Base-by-base conservation (phyloP, 2,888 invertebrate genomes). In the Ophion obscuratus region DNA sequence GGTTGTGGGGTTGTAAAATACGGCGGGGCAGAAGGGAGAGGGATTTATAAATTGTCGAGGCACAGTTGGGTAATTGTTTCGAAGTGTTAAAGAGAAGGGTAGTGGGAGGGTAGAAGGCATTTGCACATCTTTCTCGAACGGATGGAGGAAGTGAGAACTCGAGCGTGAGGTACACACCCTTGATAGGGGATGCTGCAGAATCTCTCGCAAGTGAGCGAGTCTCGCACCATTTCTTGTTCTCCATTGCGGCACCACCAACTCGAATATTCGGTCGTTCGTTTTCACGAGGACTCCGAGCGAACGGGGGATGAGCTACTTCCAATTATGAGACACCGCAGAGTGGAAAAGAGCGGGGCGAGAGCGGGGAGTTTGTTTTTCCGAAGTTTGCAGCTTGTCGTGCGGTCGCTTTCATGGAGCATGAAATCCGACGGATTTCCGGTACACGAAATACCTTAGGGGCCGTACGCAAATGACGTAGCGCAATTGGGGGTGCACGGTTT, bases 21-120 rank as follows among this genome's bases (percentile, higher is more conserved):
- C 47, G 14, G 14, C 10, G 20, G 76, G 62, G 27, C n/a, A 83
- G 59, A 83, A 78, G 74, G 73, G 67, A 78, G 83, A 70, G 88
- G 47, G 89, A 92, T 92, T 92, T 92, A 92, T 92, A 92, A 92
- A 93, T 93, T 92, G 91, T 92, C 91, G 89, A 87, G 89, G 90
- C 91, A 92, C 92, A 92, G 90, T 92, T 92, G 40, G 6, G 90
- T 91, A 91, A 93, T 92, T 91, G 92, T 92, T 92, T 91, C 90
- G 88, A 75, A 84, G 78, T 66, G 57, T 20, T 70, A 57, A 68
- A 81, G 78, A 71, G 77, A 68, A 71, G 73, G 20, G 76, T 24
- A 6, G 6, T 27, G 74, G 74, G 59, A 59, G 57, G 67, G 14
- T 14, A 17, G 40, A 40, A 40, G 9, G 40, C 40, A 40, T 40